Evolutionary conservation across 1,140 invertebrate genomes (phyloP).

Genomic region (Scaptomyza graminum): DNA sequence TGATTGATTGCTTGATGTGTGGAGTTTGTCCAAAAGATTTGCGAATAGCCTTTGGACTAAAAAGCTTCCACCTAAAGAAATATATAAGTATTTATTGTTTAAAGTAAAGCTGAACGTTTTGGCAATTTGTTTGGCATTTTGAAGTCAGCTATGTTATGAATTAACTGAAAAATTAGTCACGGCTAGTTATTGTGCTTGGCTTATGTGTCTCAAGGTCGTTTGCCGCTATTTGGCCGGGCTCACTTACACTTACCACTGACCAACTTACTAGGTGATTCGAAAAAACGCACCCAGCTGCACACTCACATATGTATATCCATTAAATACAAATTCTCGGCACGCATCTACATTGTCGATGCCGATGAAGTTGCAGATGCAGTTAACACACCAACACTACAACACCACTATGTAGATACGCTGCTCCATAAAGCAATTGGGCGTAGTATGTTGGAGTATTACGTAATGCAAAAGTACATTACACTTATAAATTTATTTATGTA

Average conservation of each 20-base stretch:
- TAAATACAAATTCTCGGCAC: conserved; percentile 66
- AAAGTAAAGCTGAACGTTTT: conserved; percentile 23
- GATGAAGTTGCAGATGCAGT: conserved; percentile 33
- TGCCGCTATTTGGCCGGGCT: conserved; percentile 20
- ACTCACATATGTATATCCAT: not conserved
- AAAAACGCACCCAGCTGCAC: conserved; percentile 51
- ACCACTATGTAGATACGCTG: conserved; percentile 19
- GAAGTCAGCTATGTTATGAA: conserved; percentile 39
- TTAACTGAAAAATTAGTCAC: conserved; percentile 61
- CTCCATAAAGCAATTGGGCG: conserved; percentile 67
- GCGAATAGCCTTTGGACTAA: conserved; percentile 42
- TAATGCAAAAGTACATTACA: conserved; percentile 53
- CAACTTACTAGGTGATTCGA: conserved; percentile 54
- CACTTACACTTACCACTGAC: conserved; percentile 16
- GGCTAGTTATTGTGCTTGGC: conserved; percentile 47
- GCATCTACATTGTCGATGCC: conserved; percentile 30
- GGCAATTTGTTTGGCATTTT: conserved; percentile 44
- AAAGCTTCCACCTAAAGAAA: conserved; percentile 58
- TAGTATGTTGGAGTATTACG: conserved; percentile 62
- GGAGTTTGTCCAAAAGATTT: conserved; percentile 36
- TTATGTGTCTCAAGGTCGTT: conserved; percentile 72
- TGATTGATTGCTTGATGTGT: conserved; percentile 62
- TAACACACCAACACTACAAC: conserved; percentile 28
- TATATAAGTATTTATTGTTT: conserved; percentile 3
- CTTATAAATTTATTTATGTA: conserved; percentile 48